phyloP scores from a whole-genome alignment of 2,113 vertebrate species.

The Aplodontia rufa region DNA sequence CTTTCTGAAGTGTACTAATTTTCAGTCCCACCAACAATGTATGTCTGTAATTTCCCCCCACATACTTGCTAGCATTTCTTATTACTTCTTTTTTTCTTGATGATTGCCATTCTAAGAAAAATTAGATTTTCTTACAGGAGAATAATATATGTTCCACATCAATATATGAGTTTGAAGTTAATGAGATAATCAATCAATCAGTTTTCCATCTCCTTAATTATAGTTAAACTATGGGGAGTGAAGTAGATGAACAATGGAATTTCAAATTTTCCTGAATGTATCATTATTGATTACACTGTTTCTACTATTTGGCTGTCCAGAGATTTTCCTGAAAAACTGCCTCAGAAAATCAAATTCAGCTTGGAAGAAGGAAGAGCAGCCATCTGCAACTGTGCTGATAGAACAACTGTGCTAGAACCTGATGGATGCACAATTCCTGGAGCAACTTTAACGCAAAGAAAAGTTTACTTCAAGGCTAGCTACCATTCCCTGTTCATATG shows the following conservation, averaged over 20 bases:
- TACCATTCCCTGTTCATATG: neutral
- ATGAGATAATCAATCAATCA: neutral
- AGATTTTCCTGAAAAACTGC: neutral
- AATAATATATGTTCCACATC: neutral
- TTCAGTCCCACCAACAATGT: no score
- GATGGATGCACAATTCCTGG: neutral
- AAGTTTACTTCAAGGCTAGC: conserved; percentile 2
- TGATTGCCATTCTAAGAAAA: no score
- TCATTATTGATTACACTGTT: neutral
- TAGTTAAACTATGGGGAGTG: neutral
- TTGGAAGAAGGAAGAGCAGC: neutral
- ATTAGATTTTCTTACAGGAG: neutral
- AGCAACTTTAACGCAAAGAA: conserved; percentile 33
- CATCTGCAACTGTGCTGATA: neutral
- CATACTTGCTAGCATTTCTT: no score
- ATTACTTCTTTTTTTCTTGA: no score
- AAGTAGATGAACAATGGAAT: neutral
- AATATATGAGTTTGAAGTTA: neutral
- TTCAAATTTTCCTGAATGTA: neutral
- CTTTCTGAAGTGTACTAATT: no score
- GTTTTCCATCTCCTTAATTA: neutral
- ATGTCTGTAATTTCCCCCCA: no score
- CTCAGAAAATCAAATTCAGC: neutral
- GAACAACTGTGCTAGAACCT: neutral
- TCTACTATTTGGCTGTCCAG: neutral